A percentile compares a stretch with the other conserved stretches of the same genome.
phyloP scores from a whole-genome alignment of 2,797 vertebrate species.

The Amniataba percoides region DNA sequence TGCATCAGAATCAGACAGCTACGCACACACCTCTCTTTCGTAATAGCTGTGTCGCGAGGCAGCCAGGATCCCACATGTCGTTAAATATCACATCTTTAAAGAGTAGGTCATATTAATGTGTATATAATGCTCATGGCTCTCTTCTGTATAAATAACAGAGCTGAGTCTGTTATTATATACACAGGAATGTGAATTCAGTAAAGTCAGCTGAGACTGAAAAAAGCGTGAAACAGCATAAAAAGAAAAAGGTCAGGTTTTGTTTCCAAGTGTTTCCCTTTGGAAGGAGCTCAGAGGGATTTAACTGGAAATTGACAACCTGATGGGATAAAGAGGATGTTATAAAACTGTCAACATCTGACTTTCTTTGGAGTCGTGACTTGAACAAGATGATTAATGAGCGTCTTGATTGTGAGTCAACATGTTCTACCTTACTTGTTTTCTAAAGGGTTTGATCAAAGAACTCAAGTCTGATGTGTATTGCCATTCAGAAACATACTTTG shows the following conservation, averaged over 20 bases:
- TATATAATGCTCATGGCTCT: background rate
- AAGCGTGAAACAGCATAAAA: background rate
- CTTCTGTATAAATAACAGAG: constrained; percentile 14
- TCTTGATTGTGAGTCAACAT: background rate
- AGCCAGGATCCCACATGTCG: constrained; percentile 6
- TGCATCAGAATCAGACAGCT: constrained; percentile 32
- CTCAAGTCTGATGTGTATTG: background rate
- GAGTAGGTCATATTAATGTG: constrained; percentile 5
- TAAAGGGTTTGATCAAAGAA: background rate
- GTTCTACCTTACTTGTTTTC: background rate
- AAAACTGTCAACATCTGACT: background rate
- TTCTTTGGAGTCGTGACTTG: background rate
- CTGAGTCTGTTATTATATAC: background rate
- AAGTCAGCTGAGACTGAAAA: background rate
- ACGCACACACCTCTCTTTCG: background rate
- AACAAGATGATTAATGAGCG: constrained; percentile 1
- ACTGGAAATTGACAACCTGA: background rate
- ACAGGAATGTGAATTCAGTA: background rate
- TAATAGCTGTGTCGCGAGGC: constrained; percentile 24
- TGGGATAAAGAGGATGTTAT: background rate
- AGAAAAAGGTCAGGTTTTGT: background rate
- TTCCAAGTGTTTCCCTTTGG: background rate
- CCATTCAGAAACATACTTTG: background rate
- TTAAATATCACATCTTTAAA: constrained; percentile 21
- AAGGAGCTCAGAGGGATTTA: background rate